These are phyloP conservation scores for Conomelus anceps DNA, from an alignment of 2,888 invertebrate genomes.

Conservation along the genomic window DNA sequence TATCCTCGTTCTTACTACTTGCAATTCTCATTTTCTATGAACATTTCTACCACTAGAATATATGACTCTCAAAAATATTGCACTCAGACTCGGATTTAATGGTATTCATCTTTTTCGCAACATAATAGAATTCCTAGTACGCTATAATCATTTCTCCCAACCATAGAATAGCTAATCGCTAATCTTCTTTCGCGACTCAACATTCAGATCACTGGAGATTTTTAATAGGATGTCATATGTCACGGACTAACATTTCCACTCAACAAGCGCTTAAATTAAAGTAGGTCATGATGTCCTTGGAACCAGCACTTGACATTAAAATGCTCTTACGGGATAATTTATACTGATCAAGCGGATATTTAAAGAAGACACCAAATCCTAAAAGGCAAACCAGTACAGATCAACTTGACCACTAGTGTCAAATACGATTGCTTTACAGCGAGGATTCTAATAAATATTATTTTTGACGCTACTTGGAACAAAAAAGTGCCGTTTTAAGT, in stretches of 20 bases:
- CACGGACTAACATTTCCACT: not conserved
- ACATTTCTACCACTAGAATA: too few relatives aligned
- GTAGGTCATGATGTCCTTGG: not conserved
- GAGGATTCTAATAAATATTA: too few relatives aligned
- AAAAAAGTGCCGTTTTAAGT: too few relatives aligned
- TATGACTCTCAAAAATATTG: too few relatives aligned
- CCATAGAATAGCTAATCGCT: too few relatives aligned
- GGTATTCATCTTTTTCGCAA: too few relatives aligned
- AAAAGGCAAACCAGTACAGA: not conserved
- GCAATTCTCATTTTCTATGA: too few relatives aligned
- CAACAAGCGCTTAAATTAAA: not conserved
- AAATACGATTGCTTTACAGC: too few relatives aligned
- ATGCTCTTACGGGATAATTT: not conserved
- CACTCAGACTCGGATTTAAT: too few relatives aligned
- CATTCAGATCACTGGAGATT: not conserved
- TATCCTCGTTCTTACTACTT: too few relatives aligned
- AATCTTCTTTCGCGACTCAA: not conserved
- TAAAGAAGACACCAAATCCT: not conserved
- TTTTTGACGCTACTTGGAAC: too few relatives aligned
- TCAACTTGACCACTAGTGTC: too few relatives aligned
- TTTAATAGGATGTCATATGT: not conserved
- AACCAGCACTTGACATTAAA: not conserved
- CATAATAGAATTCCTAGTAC: not conserved
- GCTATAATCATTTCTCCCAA: not conserved
- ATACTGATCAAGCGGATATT: not conserved